Evolutionary conservation across 2,113 vertebrate genomes (phyloP).

Genomic region (Carettochelys insculpta): DNA sequence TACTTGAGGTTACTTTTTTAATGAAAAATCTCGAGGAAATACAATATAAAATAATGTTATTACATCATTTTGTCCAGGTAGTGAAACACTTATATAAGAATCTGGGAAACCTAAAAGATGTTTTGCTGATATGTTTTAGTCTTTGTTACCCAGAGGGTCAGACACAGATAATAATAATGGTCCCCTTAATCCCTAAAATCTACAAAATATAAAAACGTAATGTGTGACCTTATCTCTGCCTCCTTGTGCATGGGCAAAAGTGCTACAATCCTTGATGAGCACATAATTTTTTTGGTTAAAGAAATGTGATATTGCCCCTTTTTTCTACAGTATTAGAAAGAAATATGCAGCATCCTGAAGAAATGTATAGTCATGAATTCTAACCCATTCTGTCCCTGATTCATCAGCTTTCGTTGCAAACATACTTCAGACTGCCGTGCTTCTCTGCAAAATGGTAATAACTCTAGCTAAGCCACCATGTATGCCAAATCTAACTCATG

Average conservation of each 20-base stretch:
- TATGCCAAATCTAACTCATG: no score
- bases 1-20: neutral
- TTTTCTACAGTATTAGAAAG: neutral
- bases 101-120: neutral
- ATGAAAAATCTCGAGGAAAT: neutral
- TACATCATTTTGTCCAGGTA: neutral
- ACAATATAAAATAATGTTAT: neutral
- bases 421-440: no score
- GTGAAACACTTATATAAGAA: neutral
- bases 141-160: neutral
- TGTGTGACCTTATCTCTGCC: neutral
- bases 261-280: no score
- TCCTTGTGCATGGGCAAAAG: neutral
- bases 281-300: neutral
- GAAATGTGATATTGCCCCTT: neutral
- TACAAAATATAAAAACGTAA: neutral
- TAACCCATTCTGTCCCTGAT: no score
- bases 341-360: no score
- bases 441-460: no score
- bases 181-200: neutral
- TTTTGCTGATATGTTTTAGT: neutral
- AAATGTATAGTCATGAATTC: no score
- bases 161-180: neutral
- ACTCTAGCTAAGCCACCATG: no score
- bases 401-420: no score